These are phyloP conservation scores for Salminus brasiliensis DNA, from an alignment of 2,113 vertebrate species.

Conservation along the genomic window DNA sequence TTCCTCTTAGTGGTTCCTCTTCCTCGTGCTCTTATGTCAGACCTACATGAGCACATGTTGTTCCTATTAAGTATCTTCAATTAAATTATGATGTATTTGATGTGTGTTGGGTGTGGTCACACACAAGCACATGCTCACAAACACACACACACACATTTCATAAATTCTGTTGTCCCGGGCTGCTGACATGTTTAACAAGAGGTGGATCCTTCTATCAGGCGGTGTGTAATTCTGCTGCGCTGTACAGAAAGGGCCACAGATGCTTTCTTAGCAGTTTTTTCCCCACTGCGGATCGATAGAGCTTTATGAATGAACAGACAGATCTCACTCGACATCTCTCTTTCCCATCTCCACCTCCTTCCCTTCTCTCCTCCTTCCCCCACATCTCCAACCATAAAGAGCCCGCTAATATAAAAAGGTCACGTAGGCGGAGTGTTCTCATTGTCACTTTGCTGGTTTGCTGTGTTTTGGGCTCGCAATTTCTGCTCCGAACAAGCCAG, in stretches of 20 bases:
- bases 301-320: constrained; percentile 42
- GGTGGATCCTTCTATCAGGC: constrained; percentile 29
- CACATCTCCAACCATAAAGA: not conserved
- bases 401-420: not conserved
- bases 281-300: constrained; percentile 31
- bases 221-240: constrained; percentile 41
- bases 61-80: too few species aligned
- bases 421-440: not conserved
- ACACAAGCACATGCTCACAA: not conserved
- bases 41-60: too few species aligned
- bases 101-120: not conserved
- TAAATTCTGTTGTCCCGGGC: constrained; percentile 8
- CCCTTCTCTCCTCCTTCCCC: not conserved
- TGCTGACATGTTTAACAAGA: constrained; percentile 23
- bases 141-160: not conserved
- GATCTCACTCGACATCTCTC: constrained; percentile 23
- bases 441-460: not conserved
- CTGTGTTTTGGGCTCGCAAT: not conserved
- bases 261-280: constrained; percentile 35
- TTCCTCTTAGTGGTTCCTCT: too few species aligned
- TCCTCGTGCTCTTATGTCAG: too few species aligned
- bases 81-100: not conserved
- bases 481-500: too few species aligned
- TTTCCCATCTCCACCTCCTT: constrained; percentile 2
- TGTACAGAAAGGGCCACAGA: constrained; percentile 23